A percentile compares a stretch with the other conserved stretches of the same genome.
phyloP scores from a whole-genome alignment of 2,113 vertebrate species.

The Mixornis gularis region DNA sequence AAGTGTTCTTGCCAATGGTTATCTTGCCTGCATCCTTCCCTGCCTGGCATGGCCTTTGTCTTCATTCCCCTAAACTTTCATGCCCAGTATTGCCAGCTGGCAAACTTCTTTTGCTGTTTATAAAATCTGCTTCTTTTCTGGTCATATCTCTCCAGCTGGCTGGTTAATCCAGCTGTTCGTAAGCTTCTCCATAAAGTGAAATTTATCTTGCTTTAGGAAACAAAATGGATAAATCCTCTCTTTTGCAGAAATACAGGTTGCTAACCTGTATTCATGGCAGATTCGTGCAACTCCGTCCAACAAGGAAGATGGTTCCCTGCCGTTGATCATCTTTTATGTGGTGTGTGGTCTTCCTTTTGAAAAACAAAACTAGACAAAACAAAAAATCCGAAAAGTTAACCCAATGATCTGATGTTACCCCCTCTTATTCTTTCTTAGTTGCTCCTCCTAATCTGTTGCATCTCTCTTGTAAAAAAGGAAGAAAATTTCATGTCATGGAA shows the following conservation, averaged over 20 bases:
- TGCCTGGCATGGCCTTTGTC: not conserved
- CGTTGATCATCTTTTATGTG: not conserved
- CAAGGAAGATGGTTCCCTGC: not conserved
- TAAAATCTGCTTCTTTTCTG: not conserved
- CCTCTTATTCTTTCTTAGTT: not conserved
- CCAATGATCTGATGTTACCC: accelerated
- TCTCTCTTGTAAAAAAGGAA: not conserved
- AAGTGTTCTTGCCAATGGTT: not conserved
- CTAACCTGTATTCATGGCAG: not conserved
- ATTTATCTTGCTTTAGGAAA: not conserved
- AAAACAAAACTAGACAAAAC: not conserved
- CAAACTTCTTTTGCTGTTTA: not conserved
- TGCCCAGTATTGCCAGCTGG: not conserved
- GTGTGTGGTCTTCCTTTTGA: not conserved
- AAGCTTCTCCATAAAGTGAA: not conserved
- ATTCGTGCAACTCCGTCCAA: not conserved
- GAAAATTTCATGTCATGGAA: not conserved
- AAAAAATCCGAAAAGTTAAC: not conserved
- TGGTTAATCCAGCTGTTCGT: not conserved
- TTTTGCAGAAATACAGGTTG: not conserved
- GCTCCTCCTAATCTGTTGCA: not conserved
- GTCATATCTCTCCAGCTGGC: not conserved
- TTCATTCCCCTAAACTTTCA: not conserved
- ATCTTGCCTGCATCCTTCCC: not conserved
- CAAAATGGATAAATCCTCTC: not conserved